Base-by-base conservation (phyloP, 1,140 invertebrate species). In the Meloidogyne exigua region DNA sequence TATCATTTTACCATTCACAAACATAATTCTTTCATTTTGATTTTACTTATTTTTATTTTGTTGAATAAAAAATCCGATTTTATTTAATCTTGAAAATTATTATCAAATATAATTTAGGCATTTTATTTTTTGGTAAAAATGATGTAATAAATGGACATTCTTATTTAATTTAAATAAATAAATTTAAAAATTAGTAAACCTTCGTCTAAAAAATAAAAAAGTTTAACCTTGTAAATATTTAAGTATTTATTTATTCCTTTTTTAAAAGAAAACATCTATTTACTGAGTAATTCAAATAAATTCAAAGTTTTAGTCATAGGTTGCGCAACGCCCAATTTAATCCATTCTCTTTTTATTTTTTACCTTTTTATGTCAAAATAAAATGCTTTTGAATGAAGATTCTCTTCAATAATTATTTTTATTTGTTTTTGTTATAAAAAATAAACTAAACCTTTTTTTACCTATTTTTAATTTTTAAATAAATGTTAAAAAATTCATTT, bases 381-480 rank as follows among this genome's bases (percentile, higher is more conserved):
- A 57, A 57, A 57, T 57, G 12, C 49, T 57, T 57, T 57, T 57
- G 49, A 57, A 57, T n/a, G 49, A n/a, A n/a, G 49, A 57, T 57
- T 57, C 49, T 1, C 18, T n/a, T 57, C 7, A 57, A 57, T n/a
- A 57, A n/a, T 57, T 57, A 57, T 57, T 57, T n/a, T n/a, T 57
- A 57, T 57, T 57, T 57, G n/a, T 12, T 32, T n/a, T n/a, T n/a
- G n/a, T n/a, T n/a, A n/a, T n/a, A n/a, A n/a, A n/a, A n/a, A n/a
- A n/a, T n/a, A n/a, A n/a, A n/a, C n/a, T n/a, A n/a, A n/a, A n/a
- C n/a, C n/a, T n/a, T n/a, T n/a, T n/a, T n/a, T n/a, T n/a, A n/a
- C n/a, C n/a, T n/a, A n/a, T n/a, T n/a, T n/a, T n/a, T n/a, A n/a
- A n/a, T n/a, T n/a, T n/a, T n/a, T n/a, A n/a, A n/a, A n/a, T n/a